Conservation (phyloP, 2,797 vertebrate species). For the Spondyliosoma cantharus region DNA sequence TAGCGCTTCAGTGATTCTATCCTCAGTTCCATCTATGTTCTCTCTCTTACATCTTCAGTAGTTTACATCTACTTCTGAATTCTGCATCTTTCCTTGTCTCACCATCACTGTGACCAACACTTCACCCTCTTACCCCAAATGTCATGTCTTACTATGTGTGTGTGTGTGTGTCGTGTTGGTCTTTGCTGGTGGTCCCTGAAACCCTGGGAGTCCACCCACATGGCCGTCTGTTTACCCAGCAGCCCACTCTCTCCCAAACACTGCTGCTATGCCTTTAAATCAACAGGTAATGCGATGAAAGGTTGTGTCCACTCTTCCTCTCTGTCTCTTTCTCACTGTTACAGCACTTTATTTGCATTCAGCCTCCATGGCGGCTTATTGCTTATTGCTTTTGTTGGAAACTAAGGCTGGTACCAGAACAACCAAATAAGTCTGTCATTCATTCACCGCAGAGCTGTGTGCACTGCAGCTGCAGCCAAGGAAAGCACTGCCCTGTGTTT, state of each 20-base stretch:
- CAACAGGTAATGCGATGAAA: slow-evolving; percentile 59
- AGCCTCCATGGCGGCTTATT: slow-evolving; percentile 31
- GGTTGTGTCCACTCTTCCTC: slow-evolving; percentile 26
- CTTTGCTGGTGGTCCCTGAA: slow-evolving; percentile 65
- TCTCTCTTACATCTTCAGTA: neutral
- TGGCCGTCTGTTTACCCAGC: slow-evolving; percentile 61
- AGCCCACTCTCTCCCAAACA: slow-evolving; percentile 53
- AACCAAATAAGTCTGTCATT: slow-evolving; percentile 64
- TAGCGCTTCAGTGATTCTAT: neutral
- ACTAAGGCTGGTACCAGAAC: slow-evolving; percentile 38
- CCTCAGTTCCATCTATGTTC: neutral
- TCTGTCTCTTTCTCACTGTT: slow-evolving; percentile 31
- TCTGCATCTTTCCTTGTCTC: neutral
- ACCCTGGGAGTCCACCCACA: slow-evolving; percentile 43
- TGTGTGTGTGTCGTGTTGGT: slow-evolving; percentile 19
- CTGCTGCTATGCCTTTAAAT: slow-evolving; percentile 48
- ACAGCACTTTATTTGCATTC: slow-evolving; percentile 32
- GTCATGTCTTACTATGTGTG: slow-evolving; percentile 2
- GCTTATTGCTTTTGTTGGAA: slow-evolving; percentile 67
- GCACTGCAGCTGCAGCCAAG: slow-evolving; percentile 53
- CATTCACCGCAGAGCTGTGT: slow-evolving; percentile 46
- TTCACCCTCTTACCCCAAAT: neutral
- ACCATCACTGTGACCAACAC: neutral
- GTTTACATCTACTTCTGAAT: neutral
- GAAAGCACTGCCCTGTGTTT: slow-evolving; percentile 57